A percentile compares a stretch with the other conserved stretches of the same genome.
phyloP scores from a whole-genome alignment of 2,797 vertebrate species.

The Zenarchopterus dispar region DNA sequence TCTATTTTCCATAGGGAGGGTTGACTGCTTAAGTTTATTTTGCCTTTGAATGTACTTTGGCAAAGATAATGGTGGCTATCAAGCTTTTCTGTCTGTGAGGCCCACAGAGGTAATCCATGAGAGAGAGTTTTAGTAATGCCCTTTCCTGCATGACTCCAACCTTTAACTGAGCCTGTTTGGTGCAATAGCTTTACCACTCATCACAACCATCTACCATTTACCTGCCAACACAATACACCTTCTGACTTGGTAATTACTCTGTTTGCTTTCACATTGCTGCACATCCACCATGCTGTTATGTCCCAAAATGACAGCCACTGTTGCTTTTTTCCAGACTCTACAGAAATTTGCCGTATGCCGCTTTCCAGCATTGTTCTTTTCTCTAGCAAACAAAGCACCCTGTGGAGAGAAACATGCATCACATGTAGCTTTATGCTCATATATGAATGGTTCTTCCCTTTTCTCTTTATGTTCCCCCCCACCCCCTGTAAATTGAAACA shows the following conservation, averaged over 20 bases:
- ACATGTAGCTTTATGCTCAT: conserved; percentile 24
- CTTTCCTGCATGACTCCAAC: conserved; percentile 68
- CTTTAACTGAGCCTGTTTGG: conserved; percentile 67
- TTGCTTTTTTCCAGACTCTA: conserved; percentile 48
- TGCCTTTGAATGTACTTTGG: conserved; percentile 44
- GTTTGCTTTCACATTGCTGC: conserved; percentile 71
- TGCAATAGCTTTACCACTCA: conserved; percentile 69
- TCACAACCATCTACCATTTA: conserved; percentile 77
- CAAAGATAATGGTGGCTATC: conserved; percentile 69
- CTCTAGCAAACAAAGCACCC: conserved; percentile 31
- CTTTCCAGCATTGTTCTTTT: conserved; percentile 46
- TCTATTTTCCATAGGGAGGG: conserved; percentile 2
- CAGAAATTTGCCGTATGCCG: conserved; percentile 44
- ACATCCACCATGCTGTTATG: conserved; percentile 65
- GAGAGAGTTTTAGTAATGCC: conserved; percentile 68
- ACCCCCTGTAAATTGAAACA: conserved; percentile 38
- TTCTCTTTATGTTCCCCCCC: conserved; percentile 4
- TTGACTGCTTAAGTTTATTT: conserved; percentile 53
- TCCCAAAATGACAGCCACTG: conserved; percentile 63
- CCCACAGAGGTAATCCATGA: conserved; percentile 45
- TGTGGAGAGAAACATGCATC: conserved; percentile 37
- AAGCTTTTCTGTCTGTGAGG: conserved; percentile 27
- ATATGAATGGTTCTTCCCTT: background rate
- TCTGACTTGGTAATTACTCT: conserved; percentile 74
- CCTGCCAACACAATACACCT: conserved; percentile 69